Conservation (phyloP, 2,888 invertebrate genomes). For the Agrochola lychnidis region DNA sequence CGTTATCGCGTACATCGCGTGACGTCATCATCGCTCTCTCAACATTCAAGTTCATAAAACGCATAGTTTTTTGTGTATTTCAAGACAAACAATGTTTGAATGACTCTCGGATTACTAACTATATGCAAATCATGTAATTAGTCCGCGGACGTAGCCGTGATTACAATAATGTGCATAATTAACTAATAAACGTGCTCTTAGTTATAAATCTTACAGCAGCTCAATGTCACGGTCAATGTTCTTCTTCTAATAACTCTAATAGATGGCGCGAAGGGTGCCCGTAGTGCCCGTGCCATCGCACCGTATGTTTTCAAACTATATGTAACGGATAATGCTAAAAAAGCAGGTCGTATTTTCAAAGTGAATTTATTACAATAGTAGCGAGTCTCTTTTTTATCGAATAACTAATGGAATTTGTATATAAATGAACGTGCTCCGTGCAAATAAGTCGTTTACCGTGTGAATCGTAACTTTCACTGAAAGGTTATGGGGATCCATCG, state of each 20-base stretch:
- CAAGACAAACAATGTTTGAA: slow-evolving; percentile 32
- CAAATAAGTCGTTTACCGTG: slow-evolving; percentile 25
- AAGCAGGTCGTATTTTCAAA: slow-evolving; percentile 5
- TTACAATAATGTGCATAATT: slow-evolving; percentile 15
- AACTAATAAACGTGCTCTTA: slow-evolving; percentile 5
- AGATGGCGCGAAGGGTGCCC: background rate
- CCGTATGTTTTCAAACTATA: slow-evolving; percentile 4
- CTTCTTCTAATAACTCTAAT: background rate
- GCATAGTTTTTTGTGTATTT: slow-evolving; percentile 30
- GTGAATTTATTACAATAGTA: slow-evolving; percentile 34
- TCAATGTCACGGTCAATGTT: slow-evolving; percentile 36
- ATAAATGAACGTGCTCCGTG: slow-evolving; percentile 26
- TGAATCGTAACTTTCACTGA: slow-evolving; percentile 20
- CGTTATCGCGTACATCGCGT: slow-evolving; percentile 26
- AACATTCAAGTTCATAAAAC: slow-evolving; percentile 19
- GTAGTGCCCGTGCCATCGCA: background rate
- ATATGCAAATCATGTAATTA: slow-evolving; percentile 60
- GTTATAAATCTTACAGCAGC: slow-evolving; percentile 1
- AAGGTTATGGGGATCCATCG: slow-evolving; percentile 30
- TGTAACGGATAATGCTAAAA: slow-evolving; percentile 16
- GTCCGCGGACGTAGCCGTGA: slow-evolving; percentile 27
- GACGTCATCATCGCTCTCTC: slow-evolving; percentile 33
- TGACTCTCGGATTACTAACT: slow-evolving; percentile 33
- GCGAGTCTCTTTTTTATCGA: slow-evolving; percentile 29
- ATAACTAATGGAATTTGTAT: slow-evolving; percentile 30